Conservation (phyloP, 23 tunicate species). For the Halocynthia roretzi region DNA sequence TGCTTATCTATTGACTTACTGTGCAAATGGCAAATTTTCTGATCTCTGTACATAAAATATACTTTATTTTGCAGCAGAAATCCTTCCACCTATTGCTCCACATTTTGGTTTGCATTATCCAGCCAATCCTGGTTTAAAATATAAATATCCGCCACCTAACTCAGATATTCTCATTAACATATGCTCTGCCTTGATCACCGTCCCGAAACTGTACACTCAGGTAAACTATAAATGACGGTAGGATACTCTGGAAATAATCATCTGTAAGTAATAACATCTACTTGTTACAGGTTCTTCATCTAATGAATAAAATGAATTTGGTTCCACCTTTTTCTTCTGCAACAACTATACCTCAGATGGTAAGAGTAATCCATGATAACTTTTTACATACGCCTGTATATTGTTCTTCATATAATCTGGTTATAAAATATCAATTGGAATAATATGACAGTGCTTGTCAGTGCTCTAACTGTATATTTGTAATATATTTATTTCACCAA, state of each 20-base stretch:
- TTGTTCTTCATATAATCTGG: neutral
- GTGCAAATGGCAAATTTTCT: no score
- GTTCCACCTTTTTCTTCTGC: conserved; percentile 62
- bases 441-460: neutral
- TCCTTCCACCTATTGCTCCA: conserved; percentile 51
- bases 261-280: neutral
- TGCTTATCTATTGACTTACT: no score
- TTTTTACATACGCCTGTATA: neutral
- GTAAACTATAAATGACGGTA: neutral
- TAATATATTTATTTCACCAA: no score
- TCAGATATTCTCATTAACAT: conserved; percentile 65
- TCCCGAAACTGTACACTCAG: conserved; percentile 78
- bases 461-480: no score
- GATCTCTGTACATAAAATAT: no score
- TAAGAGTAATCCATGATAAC: no score
- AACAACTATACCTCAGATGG: conserved; percentile 42
- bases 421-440: neutral
- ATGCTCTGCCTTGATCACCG: conserved; percentile 65
- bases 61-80: neutral
- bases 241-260: neutral
- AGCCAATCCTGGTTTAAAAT: conserved; percentile 52
- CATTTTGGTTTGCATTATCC: conserved; percentile 57
- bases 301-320: conserved; percentile 87
- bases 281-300: conserved; percentile 39
- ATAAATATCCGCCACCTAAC: conserved; percentile 72